A percentile compares a stretch with the other conserved stretches of the same genome.
Conservation (phyloP, 2,888 invertebrate genomes). For the Embidobia sp. region DNA sequence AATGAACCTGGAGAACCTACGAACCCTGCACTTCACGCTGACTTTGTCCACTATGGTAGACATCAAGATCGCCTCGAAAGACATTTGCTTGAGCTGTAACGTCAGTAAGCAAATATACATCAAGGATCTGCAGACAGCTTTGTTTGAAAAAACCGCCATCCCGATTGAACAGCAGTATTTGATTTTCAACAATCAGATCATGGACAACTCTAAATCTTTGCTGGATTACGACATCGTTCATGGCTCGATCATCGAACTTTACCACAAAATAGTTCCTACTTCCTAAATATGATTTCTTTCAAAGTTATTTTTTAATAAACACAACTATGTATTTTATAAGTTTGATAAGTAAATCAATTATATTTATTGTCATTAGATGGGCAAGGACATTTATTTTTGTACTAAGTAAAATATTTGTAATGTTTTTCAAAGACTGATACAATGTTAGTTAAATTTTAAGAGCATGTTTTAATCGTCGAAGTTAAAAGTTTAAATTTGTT, state of each 20-base stretch:
- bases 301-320: no score
- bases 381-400: no score
- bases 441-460: no score
- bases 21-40: neutral
- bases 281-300: no score
- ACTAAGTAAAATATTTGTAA: no score
- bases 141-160: neutral
- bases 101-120: neutral
- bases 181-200: neutral
- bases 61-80: neutral
- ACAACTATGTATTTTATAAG: no score
- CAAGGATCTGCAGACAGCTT: neutral
- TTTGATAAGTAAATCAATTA: no score
- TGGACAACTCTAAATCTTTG: neutral
- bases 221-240: neutral
- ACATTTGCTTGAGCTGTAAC: neutral
- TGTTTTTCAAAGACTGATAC: no score
- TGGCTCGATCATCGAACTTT: neutral
- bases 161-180: constrained; percentile 1
- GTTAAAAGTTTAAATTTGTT: no score
- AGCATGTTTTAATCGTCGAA: no score
- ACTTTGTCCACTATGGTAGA: neutral
- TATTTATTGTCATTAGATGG: no score
- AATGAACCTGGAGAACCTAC: neutral
- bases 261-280: neutral